These are phyloP conservation scores for Xyliphius kryptos DNA, from an alignment of 2,113 vertebrate genomes.

Conservation along the genomic window DNA sequence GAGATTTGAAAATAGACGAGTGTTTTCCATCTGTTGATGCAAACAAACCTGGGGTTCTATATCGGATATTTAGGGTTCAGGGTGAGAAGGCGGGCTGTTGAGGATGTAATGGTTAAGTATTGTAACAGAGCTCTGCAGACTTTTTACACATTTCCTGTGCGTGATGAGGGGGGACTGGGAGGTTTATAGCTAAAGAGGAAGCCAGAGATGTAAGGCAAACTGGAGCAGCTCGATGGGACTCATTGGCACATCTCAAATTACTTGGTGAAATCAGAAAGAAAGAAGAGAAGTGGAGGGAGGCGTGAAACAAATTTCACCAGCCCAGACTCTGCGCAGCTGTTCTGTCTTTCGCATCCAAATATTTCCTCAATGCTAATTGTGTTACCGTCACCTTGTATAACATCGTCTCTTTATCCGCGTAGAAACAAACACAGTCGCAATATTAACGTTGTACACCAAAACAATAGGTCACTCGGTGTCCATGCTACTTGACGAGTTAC, in stretches of 20 bases:
- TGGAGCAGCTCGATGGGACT: constrained; percentile 39
- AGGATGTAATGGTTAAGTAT: constrained; percentile 16
- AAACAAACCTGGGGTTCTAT: not conserved
- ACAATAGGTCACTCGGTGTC: no score
- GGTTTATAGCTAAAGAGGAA: constrained; percentile 49
- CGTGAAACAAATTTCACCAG: no score
- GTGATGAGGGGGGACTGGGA: constrained; percentile 47
- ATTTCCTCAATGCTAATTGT: no score
- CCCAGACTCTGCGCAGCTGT: constrained; percentile 1
- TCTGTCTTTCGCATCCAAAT: not conserved
- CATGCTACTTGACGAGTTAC: no score
- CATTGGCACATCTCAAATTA: constrained; percentile 46
- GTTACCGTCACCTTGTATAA: no score
- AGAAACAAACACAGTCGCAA: no score
- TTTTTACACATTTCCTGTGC: constrained; percentile 57
- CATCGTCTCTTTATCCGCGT: no score
- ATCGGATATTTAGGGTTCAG: no score
- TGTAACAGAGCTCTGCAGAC: constrained; percentile 30
- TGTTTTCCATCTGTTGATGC: constrained; percentile 6
- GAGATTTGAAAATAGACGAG: no score
- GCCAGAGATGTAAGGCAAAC: constrained; percentile 56
- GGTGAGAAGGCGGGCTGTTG: no score
- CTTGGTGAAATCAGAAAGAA: constrained; percentile 30
- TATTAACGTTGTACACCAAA: no score
- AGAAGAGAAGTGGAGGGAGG: not conserved